Evolutionary conservation across 2,888 invertebrate genomes (phyloP), one percentile per base, ranked within the genome.

Genomic region (Andrena bicolor): DNA sequence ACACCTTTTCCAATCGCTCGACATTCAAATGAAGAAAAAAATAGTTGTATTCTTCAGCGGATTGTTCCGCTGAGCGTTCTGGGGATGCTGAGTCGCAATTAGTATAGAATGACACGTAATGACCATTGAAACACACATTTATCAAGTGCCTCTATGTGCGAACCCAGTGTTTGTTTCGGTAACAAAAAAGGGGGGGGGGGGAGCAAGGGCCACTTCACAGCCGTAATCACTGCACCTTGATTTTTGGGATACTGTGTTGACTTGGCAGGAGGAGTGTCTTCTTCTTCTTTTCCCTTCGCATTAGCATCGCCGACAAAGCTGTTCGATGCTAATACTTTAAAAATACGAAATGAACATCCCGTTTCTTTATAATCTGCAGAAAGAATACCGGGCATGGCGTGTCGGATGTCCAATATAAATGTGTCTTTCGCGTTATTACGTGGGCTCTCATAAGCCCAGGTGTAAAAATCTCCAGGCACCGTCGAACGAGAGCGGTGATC

Each of bases 1-100:
- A 76, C 61, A 66, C 49, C 28, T 41, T 26, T 66, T 49, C 61
- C 53, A 23, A 65, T 60, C 68, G 70, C 16, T 64, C 48, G 7
- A 16, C 16, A 28, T 66, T 41, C 0, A 13, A 41, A 13, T 23
- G 13, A 13, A 4, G 4, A 41, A 41, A 7, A n/a, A 23, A 23
- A 23, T 1, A 23, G 23, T 23, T 23, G 23, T 23, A 23, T 23
- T 23, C 1, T 23, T 23, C 23, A 23, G 23, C 23, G 23, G 23
- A 23, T 23, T 23, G 23, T 1, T 23, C 20, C 23, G 16, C 3
- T n/a, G 70, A 58, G 48, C 32, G 20, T 32, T 35, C 32, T 35
- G 41, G n/a, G 28, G 1, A 23, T 30, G 49, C 6, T 16, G 26
- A 20, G 8, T 20, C 51, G 16, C 7, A 20, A 51, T 51, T 20